Base-by-base conservation (phyloP, 2,797 vertebrate species). In the Scarus forsteni region DNA sequence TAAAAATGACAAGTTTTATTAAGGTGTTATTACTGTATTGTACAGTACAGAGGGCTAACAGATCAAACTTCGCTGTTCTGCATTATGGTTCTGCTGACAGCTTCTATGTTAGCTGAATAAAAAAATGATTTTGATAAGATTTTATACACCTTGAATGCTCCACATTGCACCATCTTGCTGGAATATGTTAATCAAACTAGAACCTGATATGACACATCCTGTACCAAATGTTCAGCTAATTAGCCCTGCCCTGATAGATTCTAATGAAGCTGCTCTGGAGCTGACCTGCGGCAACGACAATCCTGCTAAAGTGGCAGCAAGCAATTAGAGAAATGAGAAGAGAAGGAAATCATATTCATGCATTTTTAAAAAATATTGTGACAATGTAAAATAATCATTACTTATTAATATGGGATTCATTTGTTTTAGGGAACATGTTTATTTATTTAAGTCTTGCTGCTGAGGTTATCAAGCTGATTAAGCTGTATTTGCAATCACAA, bases 361-460 rank as follows among this genome's bases (percentile, higher is more conserved):
- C n/a, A 76, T 60, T 70, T 78, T 81, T 71, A 13, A 75, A 57
- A 68, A 39, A 72, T 55, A 80, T 65, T 70, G 72, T 15, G 59
- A 62, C 52, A 66, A 51, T 66, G 86, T 74, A n/a, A 88, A 81
- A 84, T 75, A 66, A 79, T 74, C 6, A 55, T 49, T 61, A 39
- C 56, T 65, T 15, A 52, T 53, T 16, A 84, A 84, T 73, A 66
- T 53, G 40, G 38, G 35, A 84, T 70, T 70, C 60, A 69, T 45
- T 7, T 16, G 54, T 77, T 77, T 74, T 50, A 57, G 16, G 52
- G 66, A 71, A 13, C 9, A 7, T 42, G 53, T 73, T 85, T 77
- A 77, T 79, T 77, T 71, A 82, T 76, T 71, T 19, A 60, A 52
- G 51, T 62, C 48, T 19, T 10, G 15, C 49, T 27, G 42, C 62